Evolutionary conservation across 1,140 invertebrate genomes (phyloP).

Genomic region (Glossosoma conforme): DNA sequence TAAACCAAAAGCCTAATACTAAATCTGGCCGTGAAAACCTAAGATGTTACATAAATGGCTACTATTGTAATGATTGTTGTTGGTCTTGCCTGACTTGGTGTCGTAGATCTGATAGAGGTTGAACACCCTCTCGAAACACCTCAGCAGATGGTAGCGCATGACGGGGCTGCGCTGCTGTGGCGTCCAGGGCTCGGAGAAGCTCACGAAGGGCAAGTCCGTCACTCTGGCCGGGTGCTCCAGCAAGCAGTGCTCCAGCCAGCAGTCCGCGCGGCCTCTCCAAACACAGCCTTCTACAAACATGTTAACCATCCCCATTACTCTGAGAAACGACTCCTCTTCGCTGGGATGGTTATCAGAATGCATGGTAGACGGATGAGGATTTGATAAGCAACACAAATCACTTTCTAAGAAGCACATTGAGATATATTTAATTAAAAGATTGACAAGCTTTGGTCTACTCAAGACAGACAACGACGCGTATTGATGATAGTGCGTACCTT

Average conservation of each 20-base stretch:
- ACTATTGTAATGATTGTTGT: no score
- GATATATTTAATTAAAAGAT: background rate
- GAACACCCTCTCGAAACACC: conserved; percentile 45
- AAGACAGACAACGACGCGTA: background rate
- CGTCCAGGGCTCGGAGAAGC: conserved; percentile 45
- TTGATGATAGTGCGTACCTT: conserved; percentile 11
- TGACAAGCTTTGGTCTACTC: no score
- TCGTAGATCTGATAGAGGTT: conserved; percentile 51
- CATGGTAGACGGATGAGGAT: no score
- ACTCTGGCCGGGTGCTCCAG: conserved; percentile 41
- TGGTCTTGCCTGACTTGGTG: conserved; percentile 43
- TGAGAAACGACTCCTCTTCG: background rate
- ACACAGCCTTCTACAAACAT: conserved; percentile 38
- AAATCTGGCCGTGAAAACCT: no score
- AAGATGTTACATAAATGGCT: background rate
- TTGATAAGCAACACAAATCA: background rate
- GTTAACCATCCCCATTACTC: no score
- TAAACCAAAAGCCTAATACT: no score
- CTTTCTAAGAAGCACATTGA: background rate
- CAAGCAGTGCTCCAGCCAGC: conserved; percentile 50
- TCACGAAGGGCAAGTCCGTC: conserved; percentile 47
- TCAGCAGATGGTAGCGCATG: conserved; percentile 45
- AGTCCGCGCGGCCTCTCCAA: conserved; percentile 46
- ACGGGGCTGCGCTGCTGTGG: conserved; percentile 43
- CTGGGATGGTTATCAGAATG: no score